A percentile compares a stretch with the other conserved stretches of the same genome.
These are phyloP conservation scores for Aplochiton taeniatus DNA, from an alignment of 2,797 vertebrate species.

Conservation along the genomic window DNA sequence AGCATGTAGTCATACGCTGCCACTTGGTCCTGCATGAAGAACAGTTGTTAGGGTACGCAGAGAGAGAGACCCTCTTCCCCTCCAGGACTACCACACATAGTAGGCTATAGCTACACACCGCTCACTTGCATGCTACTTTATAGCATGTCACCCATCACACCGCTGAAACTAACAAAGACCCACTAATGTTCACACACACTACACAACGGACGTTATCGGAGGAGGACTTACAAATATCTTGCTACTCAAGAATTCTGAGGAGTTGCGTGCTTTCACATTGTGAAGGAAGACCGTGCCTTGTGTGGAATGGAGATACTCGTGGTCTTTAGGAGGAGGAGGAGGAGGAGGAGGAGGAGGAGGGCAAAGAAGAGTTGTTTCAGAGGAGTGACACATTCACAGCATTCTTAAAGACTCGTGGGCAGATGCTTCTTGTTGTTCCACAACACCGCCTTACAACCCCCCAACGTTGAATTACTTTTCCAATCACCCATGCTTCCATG, in stretches of 20 bases:
- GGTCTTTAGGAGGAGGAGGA: constrained; percentile 66
- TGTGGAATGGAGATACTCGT: constrained; percentile 83
- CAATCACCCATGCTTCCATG: too few relatives aligned
- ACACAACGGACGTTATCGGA: background rate
- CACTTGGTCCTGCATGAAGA: constrained; percentile 71
- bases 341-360: background rate
- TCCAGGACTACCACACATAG: too few relatives aligned
- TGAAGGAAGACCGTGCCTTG: constrained; percentile 76
- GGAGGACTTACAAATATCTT: constrained; percentile 78
- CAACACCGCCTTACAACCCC: too few relatives aligned
- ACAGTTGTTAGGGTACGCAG: background rate
- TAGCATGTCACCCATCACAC: too few relatives aligned
- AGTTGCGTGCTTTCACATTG: constrained; percentile 62
- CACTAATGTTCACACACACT: background rate
- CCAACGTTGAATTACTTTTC: too few relatives aligned
- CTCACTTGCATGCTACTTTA: too few relatives aligned
- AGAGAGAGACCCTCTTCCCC: background rate
- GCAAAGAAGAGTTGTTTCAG: background rate
- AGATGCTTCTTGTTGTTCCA: too few relatives aligned
- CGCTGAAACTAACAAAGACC: background rate
- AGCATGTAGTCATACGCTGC: constrained; percentile 82
- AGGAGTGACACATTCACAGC: background rate
- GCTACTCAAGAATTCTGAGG: constrained; percentile 71
- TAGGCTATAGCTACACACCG: too few relatives aligned
- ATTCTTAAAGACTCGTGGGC: too few relatives aligned